These are phyloP conservation scores for Centropus unirufus DNA, from an alignment of 2,113 vertebrate genomes.

Conservation along the genomic window DNA sequence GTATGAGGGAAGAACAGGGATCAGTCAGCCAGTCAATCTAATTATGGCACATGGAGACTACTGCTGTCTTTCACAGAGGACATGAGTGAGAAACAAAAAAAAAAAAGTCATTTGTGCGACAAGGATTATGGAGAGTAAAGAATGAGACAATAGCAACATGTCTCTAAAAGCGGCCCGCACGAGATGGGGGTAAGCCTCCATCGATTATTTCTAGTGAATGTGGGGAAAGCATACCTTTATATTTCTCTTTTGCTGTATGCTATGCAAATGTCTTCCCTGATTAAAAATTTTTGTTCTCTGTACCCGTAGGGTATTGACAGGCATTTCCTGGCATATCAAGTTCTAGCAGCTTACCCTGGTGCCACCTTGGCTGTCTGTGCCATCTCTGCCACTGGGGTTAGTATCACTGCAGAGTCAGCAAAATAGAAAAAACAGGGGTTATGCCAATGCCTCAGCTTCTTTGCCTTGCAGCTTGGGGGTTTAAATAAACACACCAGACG, in stretches of 20 bases:
- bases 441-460: background rate
- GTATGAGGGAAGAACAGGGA: conserved; percentile 33
- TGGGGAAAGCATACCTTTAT: background rate
- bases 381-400: background rate
- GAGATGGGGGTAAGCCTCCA: background rate
- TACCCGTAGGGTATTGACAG: background rate
- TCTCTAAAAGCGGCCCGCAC: background rate
- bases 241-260: background rate
- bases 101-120: conserved; percentile 47
- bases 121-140: conserved; percentile 31
- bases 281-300: background rate
- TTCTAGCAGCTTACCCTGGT: background rate
- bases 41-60: conserved; percentile 50
- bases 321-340: background rate
- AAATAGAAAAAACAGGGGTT: background rate
- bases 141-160: background rate
- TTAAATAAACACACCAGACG: background rate
- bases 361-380: background rate
- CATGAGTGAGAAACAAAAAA: conserved; percentile 37
- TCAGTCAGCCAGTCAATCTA: conserved; percentile 69
- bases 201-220: background rate
- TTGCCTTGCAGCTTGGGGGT: background rate
- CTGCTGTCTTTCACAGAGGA: conserved; percentile 50
- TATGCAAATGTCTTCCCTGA: conserved; percentile 1
- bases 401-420: background rate